phyloP scores from a whole-genome alignment of 1,140 invertebrate species.

The Drosophila parvula region DNA sequence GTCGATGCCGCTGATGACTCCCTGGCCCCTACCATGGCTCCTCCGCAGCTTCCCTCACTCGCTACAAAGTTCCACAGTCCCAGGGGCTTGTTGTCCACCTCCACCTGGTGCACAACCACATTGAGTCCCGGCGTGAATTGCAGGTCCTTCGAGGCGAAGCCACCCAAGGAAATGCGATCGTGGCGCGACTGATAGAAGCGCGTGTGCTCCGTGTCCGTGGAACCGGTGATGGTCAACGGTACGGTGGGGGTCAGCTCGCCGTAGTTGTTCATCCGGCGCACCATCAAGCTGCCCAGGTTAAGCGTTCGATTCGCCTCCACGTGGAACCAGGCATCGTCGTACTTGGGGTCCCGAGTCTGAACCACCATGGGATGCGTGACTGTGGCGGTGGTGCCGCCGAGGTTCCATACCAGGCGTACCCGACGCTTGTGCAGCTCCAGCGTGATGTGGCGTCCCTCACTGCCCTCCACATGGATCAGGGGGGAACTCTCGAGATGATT shows the following conservation, averaged over 20 bases:
- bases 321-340: conserved; percentile 90
- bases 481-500: conserved; percentile 83
- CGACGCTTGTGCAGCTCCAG: conserved; percentile 91
- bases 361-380: conserved; percentile 87
- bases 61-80: conserved; percentile 95
- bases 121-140: conserved; percentile 85
- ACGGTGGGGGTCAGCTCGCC: conserved; percentile 54
- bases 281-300: conserved; percentile 73
- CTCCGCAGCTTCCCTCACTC: conserved; percentile 87
- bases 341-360: conserved; percentile 85
- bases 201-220: conserved; percentile 73
- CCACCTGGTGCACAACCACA: conserved; percentile 92
- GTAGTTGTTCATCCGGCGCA: conserved; percentile 80
- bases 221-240: conserved; percentile 58
- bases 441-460: conserved; percentile 89
- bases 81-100: conserved; percentile 90
- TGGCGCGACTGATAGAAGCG: conserved; percentile 77
- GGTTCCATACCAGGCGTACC: conserved; percentile 91
- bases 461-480: conserved; percentile 84
- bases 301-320: conserved; percentile 88
- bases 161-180: conserved; percentile 87
- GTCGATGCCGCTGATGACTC: conserved; percentile 70
- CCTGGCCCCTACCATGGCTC: conserved; percentile 76
- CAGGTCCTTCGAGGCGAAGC: conserved; percentile 84
- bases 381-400: conserved; percentile 88